A percentile compares a stretch with the other conserved stretches of the same genome.
Evolutionary conservation across 2,888 invertebrate species (phyloP).

Genomic region (Sinhomidia bicolor): DNA sequence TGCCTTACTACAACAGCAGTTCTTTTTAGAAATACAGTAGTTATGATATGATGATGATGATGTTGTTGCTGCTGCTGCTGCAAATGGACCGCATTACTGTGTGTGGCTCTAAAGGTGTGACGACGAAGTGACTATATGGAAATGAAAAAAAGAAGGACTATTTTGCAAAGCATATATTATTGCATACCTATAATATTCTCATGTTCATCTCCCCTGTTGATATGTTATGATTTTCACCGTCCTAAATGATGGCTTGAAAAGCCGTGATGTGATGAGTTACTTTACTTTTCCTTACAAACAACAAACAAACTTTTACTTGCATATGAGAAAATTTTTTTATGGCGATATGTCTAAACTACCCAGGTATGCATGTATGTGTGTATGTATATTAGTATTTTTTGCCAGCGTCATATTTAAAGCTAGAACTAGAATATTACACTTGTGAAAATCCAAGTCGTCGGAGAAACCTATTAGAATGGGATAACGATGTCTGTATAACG

Average conservation of each 20-base stretch:
- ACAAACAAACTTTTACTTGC: constrained; percentile 41
- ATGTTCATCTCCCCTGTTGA: constrained; percentile 44
- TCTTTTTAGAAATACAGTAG: no score
- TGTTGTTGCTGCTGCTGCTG: no score
- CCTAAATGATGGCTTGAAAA: background rate
- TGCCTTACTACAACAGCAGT: no score
- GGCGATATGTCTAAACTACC: no score
- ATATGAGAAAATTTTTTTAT: no score
- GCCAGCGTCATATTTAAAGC: no score
- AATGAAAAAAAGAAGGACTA: background rate
- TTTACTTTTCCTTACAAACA: constrained; percentile 38
- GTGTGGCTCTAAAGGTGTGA: background rate
- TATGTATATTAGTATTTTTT: background rate
- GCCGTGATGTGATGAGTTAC: constrained; percentile 27
- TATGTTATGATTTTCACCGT: constrained; percentile 58
- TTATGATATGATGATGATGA: no score
- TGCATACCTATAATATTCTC: no score
- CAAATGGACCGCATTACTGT: background rate
- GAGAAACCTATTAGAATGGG: background rate
- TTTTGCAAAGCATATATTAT: background rate
- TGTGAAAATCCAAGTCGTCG: background rate
- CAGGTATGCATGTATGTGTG: background rate
- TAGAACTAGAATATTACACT: background rate
- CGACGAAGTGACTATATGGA: background rate
- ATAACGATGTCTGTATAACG: constrained; percentile 11